A percentile compares a stretch with the other conserved stretches of the same genome.
Conservation (phyloP, 2,797 vertebrate species). For the Enteromius anoplus region DNA sequence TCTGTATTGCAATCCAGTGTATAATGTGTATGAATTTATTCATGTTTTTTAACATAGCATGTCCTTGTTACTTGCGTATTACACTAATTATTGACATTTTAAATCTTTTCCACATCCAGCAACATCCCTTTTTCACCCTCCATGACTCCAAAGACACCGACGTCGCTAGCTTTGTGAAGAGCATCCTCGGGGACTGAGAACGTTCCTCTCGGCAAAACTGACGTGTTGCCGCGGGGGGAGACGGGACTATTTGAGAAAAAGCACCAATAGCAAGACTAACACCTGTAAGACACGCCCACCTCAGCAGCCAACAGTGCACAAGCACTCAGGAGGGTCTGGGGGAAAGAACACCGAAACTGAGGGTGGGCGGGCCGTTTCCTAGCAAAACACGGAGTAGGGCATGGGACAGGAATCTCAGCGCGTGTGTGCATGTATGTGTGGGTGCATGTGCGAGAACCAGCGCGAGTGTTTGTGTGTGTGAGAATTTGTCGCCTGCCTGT, state of each 20-base stretch:
- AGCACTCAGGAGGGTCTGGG: slow-evolving; percentile 37
- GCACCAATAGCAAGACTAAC: slow-evolving; percentile 60
- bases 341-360: slow-evolving; percentile 42
- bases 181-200: slow-evolving; percentile 89
- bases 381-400: slow-evolving; percentile 44
- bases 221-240: slow-evolving; percentile 26
- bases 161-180: slow-evolving; percentile 94
- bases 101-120: slow-evolving; percentile 70
- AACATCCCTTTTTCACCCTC: slow-evolving; percentile 92
- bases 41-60: neutral
- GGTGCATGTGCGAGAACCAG: slow-evolving; percentile 8
- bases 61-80: neutral
- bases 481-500: slow-evolving; percentile 31
- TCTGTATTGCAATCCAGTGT: too few relatives aligned
- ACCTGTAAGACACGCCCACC: slow-evolving; percentile 61
- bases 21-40: too few relatives aligned
- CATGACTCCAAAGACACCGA: slow-evolving; percentile 97
- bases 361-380: slow-evolving; percentile 41
- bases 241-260: slow-evolving; percentile 59
- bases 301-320: slow-evolving; percentile 44
- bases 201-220: slow-evolving; percentile 37
- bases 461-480: neutral
- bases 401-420: slow-evolving; percentile 36
- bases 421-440: slow-evolving; percentile 26
- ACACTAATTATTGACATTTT: slow-evolving; percentile 4